Evolutionary conservation across 2,888 invertebrate genomes (phyloP).

Genomic region (Plebejus anna): DNA sequence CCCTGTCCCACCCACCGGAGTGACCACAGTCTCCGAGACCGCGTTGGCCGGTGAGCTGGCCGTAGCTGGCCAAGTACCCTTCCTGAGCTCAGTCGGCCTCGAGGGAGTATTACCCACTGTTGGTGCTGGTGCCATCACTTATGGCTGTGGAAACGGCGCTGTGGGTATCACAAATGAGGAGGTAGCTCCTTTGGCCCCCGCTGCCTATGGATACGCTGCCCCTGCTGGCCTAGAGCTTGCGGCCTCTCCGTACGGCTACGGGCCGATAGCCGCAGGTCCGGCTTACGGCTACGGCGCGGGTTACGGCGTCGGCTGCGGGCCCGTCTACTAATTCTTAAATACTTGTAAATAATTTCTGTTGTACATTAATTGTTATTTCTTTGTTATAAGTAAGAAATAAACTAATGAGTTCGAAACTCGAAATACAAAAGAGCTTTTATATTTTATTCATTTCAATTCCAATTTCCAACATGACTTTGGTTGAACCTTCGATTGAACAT

Average conservation of each 20-base stretch:
- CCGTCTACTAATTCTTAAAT: neutral
- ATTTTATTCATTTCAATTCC: neutral
- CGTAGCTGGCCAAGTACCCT: slow-evolving; percentile 48
- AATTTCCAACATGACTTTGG: neutral
- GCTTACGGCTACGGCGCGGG: slow-evolving; percentile 12
- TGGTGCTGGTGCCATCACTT: slow-evolving; percentile 45
- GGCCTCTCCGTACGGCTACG: neutral
- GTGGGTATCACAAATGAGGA: slow-evolving; percentile 40
- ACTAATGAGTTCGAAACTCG: neutral
- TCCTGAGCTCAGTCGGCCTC: slow-evolving; percentile 45
- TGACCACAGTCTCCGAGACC: slow-evolving; percentile 49
- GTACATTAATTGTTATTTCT: neutral
- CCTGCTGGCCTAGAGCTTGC: slow-evolving; percentile 7
- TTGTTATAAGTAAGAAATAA: slow-evolving; percentile 10
- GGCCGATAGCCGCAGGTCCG: neutral
- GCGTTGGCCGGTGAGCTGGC: slow-evolving; percentile 45
- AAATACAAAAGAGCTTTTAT: neutral
- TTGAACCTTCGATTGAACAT: neutral
- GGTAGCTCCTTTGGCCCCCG: slow-evolving; percentile 18
- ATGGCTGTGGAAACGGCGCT: slow-evolving; percentile 40
- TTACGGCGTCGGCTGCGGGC: slow-evolving; percentile 7
- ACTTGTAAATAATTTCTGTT: neutral
- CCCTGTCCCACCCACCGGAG: slow-evolving; percentile 47
- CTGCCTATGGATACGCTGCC: neutral
- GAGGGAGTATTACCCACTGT: slow-evolving; percentile 46